Evolutionary conservation across 1,140 invertebrate genomes (phyloP), one percentile per base, ranked within the genome.

Genomic region (Drosophila nasuta): DNA sequence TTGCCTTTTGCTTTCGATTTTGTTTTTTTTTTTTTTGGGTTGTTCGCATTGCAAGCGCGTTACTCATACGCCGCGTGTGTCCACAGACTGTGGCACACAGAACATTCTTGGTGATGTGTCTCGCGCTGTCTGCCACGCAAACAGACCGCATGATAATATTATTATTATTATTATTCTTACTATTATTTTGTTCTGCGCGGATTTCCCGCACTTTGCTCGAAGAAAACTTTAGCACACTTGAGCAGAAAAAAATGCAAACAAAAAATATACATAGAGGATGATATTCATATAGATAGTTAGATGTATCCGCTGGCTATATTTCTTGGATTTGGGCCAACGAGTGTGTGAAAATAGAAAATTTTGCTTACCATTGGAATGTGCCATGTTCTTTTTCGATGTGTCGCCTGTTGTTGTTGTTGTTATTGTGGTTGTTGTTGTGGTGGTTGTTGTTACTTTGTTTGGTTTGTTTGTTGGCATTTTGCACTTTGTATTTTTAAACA

Each of bases 311-410:
- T 73, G 63, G 74, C 79, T 83, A 87, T 87, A 88, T 77, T 88
- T 88, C 83, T 88, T 88, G 85, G 83, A 88, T 89, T 83, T 83
- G 82, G 77, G 83, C 83, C 83, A 88, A 88, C 77, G 63, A 83
- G 82, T 88, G 75, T 85, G 83, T 83, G 83, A 80, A 79, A 88
- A 88, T 81, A 88, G 75, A 88, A 75, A 88, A 87, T 82, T 73
- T 62, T 66, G 74, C 81, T 74, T 74, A 62, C 77, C 65, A 70
- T 82, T 78, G 83, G 83, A 83, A 88, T 87, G 82, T 75, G 85
- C 57, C 75, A 81, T 86, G 75, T 83, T 79, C 58, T 57, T 41
- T 54, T 41, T 38, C 56, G 45, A 43, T 59, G 45, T 66, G 62
- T 66, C 62, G 52, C 63, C 17, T 25, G 20, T 0, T 17, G 41